These are phyloP conservation scores for Chaetorhynchus papuensis DNA, from an alignment of 2,113 vertebrate species.

Conservation along the genomic window DNA sequence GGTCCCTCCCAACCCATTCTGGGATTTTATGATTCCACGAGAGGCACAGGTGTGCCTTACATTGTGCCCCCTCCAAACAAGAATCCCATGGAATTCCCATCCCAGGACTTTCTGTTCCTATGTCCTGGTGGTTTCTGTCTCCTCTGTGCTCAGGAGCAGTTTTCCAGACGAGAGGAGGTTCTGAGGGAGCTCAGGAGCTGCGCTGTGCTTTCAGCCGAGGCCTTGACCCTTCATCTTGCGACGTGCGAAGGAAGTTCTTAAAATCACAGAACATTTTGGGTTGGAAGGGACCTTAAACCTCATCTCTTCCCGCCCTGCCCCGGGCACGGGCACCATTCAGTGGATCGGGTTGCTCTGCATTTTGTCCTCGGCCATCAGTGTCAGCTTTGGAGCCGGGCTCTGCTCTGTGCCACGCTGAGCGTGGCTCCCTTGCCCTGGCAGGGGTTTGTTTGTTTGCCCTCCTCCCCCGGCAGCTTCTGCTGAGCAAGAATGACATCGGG, in stretches of 20 bases:
- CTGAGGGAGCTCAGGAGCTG: not conserved
- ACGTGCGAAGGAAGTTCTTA: not conserved
- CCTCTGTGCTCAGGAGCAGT: not conserved
- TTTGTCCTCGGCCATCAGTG: not conserved
- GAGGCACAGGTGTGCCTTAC: not conserved
- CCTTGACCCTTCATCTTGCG: accelerated
- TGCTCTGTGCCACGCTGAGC: not conserved
- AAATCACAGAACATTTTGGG: accelerated
- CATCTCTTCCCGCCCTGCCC: not conserved
- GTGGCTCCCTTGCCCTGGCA: not conserved
- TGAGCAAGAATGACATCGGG: not conserved
- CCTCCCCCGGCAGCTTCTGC: not conserved
- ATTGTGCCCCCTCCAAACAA: not conserved
- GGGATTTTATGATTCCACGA: not conserved
- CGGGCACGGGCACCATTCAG: not conserved
- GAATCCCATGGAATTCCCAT: not conserved
- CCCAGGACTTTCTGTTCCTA: not conserved
- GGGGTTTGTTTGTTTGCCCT: not conserved
- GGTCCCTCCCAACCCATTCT: accelerated
- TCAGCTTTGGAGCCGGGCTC: not conserved
- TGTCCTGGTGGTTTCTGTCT: accelerated
- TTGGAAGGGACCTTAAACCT: not conserved
- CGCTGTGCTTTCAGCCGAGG: not conserved
- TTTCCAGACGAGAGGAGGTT: not conserved
- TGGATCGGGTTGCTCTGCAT: not conserved